These are phyloP conservation scores for Coronaproctus castanopsis DNA, from an alignment of 2,888 invertebrate species.

Conservation along the genomic window DNA sequence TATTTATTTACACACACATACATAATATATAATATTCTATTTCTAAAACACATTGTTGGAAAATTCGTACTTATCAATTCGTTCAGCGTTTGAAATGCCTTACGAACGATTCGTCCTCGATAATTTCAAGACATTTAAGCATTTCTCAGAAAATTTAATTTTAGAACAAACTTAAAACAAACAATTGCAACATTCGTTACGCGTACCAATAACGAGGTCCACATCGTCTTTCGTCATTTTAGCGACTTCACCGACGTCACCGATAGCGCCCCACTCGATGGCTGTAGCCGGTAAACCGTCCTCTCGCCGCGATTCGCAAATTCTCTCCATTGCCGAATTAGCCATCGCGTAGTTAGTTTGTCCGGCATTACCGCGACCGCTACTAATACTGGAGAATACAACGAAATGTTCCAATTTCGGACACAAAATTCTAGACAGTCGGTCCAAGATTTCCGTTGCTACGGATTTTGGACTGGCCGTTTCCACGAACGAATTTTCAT, in stretches of 20 bases:
- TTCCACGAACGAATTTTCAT: constrained; percentile 40
- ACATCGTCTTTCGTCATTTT: too few species aligned
- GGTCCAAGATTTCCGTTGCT: constrained; percentile 58
- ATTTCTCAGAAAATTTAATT: too few species aligned
- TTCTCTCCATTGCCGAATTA: constrained; percentile 40
- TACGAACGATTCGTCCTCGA: constrained; percentile 42
- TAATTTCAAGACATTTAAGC: constrained; percentile 39
- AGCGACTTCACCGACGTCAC: constrained; percentile 59
- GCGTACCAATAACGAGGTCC: too few species aligned
- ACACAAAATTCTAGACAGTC: constrained; percentile 36
- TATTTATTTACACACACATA: too few species aligned
- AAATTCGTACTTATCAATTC: too few species aligned
- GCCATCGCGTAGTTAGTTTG: constrained; percentile 81
- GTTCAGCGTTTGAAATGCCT: too few species aligned
- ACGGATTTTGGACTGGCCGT: constrained; percentile 56
- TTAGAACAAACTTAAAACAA: too few species aligned
- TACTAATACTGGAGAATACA: constrained; percentile 74
- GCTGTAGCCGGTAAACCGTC: constrained; percentile 59
- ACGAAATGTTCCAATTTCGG: constrained; percentile 48
- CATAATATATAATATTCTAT: too few species aligned
- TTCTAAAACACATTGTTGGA: too few species aligned
- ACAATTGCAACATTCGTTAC: too few species aligned
- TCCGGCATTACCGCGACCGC: constrained; percentile 80
- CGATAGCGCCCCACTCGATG: constrained; percentile 83
- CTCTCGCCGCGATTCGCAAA: constrained; percentile 49